Percentiles rank a stretch among this genome's conserved stretches.
phyloP scores from a whole-genome alignment of 1,140 invertebrate genomes.

The Bombyx mori region DNA sequence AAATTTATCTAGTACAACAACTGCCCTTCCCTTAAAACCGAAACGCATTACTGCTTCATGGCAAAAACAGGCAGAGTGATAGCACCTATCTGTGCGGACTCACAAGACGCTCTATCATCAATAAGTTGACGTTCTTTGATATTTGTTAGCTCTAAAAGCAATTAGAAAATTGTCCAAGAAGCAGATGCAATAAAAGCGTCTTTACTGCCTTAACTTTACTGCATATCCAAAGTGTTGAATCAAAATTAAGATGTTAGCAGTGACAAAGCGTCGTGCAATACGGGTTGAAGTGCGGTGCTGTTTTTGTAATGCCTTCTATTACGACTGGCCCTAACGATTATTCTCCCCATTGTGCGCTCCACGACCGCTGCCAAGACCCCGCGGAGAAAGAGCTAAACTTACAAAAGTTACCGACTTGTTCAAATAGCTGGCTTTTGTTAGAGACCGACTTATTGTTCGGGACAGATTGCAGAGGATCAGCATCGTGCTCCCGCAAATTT shows the following conservation, averaged over 20 bases:
- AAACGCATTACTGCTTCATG: too few relatives aligned
- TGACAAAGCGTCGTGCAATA: slow-evolving; percentile 52
- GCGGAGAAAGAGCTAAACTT: slow-evolving; percentile 63
- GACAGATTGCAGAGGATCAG: slow-evolving; percentile 66
- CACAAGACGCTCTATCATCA: too few relatives aligned
- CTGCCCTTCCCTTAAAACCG: too few relatives aligned
- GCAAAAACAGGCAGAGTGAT: too few relatives aligned
- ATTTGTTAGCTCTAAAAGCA: too few relatives aligned
- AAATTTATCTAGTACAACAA: too few relatives aligned
- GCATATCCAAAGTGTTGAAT: not conserved
- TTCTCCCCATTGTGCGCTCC: slow-evolving; percentile 52
- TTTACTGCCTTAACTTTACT: too few relatives aligned
- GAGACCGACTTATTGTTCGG: slow-evolving; percentile 66
- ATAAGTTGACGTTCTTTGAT: too few relatives aligned
- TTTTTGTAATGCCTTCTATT: slow-evolving; percentile 59
- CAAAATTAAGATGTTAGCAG: slow-evolving; percentile 43
- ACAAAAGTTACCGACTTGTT: slow-evolving; percentile 69
- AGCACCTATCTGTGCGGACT: too few relatives aligned
- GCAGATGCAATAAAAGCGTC: too few relatives aligned
- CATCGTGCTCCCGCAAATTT: slow-evolving; percentile 32
- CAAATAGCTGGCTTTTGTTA: slow-evolving; percentile 68
- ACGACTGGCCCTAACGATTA: slow-evolving; percentile 64
- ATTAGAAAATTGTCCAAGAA: too few relatives aligned
- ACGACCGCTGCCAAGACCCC: slow-evolving; percentile 51
- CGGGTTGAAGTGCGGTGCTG: slow-evolving; percentile 47